Evolutionary conservation across 2,113 vertebrate species (phyloP), one percentile per base, ranked within the genome.

Genomic region (Sander lucioperca): DNA sequence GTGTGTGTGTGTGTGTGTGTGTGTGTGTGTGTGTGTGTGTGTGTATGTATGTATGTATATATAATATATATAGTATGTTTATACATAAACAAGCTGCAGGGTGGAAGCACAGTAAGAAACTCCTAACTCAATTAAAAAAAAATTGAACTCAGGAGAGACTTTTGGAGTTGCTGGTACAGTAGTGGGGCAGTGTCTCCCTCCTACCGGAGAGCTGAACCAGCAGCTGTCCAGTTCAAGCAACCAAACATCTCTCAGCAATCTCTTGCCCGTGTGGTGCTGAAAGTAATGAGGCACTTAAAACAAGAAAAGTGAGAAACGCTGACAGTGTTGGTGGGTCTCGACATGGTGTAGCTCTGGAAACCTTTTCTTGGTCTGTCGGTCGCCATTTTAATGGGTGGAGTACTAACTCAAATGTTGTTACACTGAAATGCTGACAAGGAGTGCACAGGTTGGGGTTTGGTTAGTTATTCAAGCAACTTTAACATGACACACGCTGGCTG

Each of bases 241-340:
- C 76, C 65, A 65, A 83, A 84, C 66, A 72, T 89, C 82, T 83
- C 71, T 92, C 88, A 79, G 73, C 87, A 79, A 81, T 77, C 74
- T 80, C 63, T 59, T 74, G 84, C 74, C 74, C 77, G 77, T 14
- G 63, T 54, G 78, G 84, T 65, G 74, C 50, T 18, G 18, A 76
- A 54, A 67, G 81, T 56, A 80, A 85, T 86, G 75, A 85, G 65
- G 82, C 50, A 18, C 77, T 77, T 86, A 63, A 78, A 62, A 64
- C 5, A 16, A 77, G 30, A 74, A 69, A 80, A 89, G 80, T 64
- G 59, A 79, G 59, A 65, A 77, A 70, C 62, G 6, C 72, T 19
- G 84, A 78, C 75, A 57, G 61, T 36, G 64, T 63, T 65, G 87
- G 83, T 88, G 87, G 88, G 77, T 67, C 73, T 36, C 30, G 57